Conservation (phyloP, 2,888 invertebrate genomes). For the Chrysina gloriosa region DNA sequence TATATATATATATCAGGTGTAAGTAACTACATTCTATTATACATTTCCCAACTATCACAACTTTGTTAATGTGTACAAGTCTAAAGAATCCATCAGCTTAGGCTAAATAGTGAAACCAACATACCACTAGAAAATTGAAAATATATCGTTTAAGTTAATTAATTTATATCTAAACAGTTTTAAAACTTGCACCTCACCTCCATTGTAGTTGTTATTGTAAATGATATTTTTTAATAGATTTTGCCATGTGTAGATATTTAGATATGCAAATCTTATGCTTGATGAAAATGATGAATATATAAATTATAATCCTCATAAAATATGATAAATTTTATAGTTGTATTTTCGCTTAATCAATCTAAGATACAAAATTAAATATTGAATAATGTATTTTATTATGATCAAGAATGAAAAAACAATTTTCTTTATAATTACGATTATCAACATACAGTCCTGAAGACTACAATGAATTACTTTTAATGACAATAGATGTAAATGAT, state of each 20-base stretch:
- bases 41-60: too few relatives aligned
- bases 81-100: too few relatives aligned
- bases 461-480: not conserved
- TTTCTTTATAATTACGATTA: not conserved
- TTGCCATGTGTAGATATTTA: conserved; percentile 43
- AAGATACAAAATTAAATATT: conserved; percentile 3
- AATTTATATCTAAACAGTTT: too few relatives aligned
- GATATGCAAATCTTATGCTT: conserved; percentile 34
- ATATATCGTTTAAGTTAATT: too few relatives aligned
- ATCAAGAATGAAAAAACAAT: not conserved
- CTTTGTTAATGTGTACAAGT: too few relatives aligned
- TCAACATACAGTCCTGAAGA: not conserved
- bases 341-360: conserved; percentile 15
- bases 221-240: conserved; percentile 41
- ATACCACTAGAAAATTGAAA: too few relatives aligned
- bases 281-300: conserved; percentile 19
- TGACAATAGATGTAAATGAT: not conserved
- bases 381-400: conserved; percentile 22
- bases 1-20: too few relatives aligned
- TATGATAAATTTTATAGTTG: conserved; percentile 23
- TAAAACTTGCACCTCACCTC: conserved; percentile 27
- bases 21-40: too few relatives aligned
- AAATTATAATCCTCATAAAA: conserved; percentile 30
- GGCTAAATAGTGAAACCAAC: too few relatives aligned
- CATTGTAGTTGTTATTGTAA: conserved; percentile 35